Evolutionary conservation across 2,888 invertebrate species (phyloP), one percentile per base, ranked within the genome.

Genomic region (Isoperla grammatica): DNA sequence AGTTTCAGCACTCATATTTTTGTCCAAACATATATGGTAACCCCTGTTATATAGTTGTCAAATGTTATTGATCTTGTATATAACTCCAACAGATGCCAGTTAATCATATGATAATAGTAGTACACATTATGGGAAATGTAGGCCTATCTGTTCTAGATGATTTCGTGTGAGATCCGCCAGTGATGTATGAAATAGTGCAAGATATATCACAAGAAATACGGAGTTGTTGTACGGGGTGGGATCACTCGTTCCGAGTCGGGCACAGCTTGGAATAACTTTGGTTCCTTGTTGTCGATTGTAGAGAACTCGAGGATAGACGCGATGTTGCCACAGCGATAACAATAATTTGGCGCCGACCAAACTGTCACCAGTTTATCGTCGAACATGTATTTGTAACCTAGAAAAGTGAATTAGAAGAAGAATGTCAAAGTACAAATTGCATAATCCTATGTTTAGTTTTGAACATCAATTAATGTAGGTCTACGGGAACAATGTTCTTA

Each of bases 341-440:
- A 99, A 76, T 99, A 99, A 78, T 99, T 99, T 3, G 99, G 99
- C 4, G 99, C 99, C 13, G 98, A 96, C 95, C 99, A 99, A 1
- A 99, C 95, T 0, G 99, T 99, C 37, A 98, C 96, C 68, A 99
- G 78, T 73, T 92, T 90, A 69, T 95, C 90, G 71, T 96, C 89
- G 76, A 99, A 99, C 93, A 98, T 95, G 74, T 95, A 99, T 79
- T 95, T 97, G 77, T 87, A 94, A 64, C 95, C 94, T 91, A 78
- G 19, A 80, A 76, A 67, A 63, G 59, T 61, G 65, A 65, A 63
- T 15, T 39, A 37, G 39, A n/a, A 55, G 15, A 9, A 39, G 37
- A 49, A 22, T 35, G 45, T 17, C 6, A 59, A 6, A 42, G 12
- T 42, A 42, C 6, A 42, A 29, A 29, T 53, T 20, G n/a, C 13